Base-by-base conservation (phyloP, 2,888 invertebrate genomes). In the Heliconius hortense region DNA sequence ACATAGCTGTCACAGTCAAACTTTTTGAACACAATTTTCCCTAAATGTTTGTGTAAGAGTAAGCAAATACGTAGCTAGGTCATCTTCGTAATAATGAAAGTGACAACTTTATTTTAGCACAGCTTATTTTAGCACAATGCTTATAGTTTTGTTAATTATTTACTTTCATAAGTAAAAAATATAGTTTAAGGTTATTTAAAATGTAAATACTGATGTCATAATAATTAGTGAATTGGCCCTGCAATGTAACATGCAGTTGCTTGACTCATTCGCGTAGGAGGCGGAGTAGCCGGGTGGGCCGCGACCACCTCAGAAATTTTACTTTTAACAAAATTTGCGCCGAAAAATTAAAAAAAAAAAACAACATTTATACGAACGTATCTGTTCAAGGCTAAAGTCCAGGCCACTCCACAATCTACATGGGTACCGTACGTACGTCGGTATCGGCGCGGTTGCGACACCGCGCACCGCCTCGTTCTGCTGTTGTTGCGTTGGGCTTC, bases 171-270 rank as follows among this genome's bases (percentile, higher is more conserved):
- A 35, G 31, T 4, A 11, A 13, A 66, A 39, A 31, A 63, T 39
- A 26, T 68, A 48, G 4, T 68, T 48, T 10, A n/a, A 69, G 56
- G 31, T 31, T 69, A 69, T 73, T 67, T 60, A 43, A 18, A 28
- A 28, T 60, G 66, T 60, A 31, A 31, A 43, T 67, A 69, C 39
- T 67, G 75, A 75, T 72, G 72, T 75, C 8, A 71, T 72, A 71
- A 75, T 72, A 67, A 67, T 72, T 63, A 24, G 62, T 67, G 64
- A 67, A 66, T 67, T 31, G 72, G 24, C 75, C 72, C 31, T 72
- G 75, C 72, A 67, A 72, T 62, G 24, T 63, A 15, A 59, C 59
- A 64, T 60, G 31, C 31, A 31, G 31, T 31, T 7, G 8, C 31
- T 31, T 31, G 31, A 31, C 31, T 8, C 31, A 31, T 7, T 4